Conservation (phyloP, 2,797 vertebrate species). For the Zalophus californianus region DNA sequence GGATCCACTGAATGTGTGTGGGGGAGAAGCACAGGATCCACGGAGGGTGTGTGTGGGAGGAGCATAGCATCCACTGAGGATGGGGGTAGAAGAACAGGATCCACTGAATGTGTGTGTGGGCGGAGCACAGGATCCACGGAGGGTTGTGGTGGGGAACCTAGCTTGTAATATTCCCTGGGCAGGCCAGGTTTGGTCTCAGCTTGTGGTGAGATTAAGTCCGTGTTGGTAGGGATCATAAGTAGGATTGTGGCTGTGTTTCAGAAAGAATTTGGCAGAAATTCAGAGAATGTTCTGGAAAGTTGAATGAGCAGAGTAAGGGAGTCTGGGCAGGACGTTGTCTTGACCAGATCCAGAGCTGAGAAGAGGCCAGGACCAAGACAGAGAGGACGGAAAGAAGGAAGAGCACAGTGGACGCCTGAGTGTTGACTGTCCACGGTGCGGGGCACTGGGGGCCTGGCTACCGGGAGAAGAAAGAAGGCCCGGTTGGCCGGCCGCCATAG, state of each 20-base stretch:
- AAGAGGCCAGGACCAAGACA: background rate
- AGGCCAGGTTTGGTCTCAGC: background rate
- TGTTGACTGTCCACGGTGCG: background rate
- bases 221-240: background rate
- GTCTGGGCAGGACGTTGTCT: background rate
- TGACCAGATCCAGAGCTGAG: background rate
- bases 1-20: no score
- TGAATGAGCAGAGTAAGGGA: background rate
- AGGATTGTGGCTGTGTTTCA: background rate
- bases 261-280: background rate
- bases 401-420: background rate
- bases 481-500: accelerated
- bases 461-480: background rate
- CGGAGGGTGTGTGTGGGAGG: no score
- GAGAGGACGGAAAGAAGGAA: background rate
- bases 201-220: background rate
- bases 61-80: no score
- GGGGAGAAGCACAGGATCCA: no score
- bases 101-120: background rate
- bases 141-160: background rate
- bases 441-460: background rate
- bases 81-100: no score
- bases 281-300: background rate
- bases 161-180: background rate
- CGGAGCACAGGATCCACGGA: background rate